Percentiles rank a stretch among this genome's conserved stretches.
These are phyloP conservation scores for Semnornis frantzii DNA, from an alignment of 2,113 vertebrate species.

Conservation along the genomic window DNA sequence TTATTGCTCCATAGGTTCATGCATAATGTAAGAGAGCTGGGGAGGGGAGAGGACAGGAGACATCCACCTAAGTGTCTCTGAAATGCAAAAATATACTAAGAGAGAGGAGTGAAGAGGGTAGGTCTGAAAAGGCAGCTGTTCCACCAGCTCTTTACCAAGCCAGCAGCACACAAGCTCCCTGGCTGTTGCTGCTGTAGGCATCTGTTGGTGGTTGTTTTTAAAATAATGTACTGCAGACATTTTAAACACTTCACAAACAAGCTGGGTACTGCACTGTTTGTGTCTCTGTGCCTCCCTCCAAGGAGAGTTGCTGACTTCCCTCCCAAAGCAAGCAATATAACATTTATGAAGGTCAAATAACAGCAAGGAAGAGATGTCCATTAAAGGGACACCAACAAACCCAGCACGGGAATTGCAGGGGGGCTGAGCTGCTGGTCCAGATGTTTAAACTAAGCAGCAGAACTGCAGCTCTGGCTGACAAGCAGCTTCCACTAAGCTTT, in stretches of 20 bases:
- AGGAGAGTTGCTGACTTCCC: constrained; percentile 19
- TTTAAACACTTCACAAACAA: constrained; percentile 43
- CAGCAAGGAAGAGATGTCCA: constrained; percentile 9
- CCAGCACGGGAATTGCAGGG: not conserved
- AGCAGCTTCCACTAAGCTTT: not conserved
- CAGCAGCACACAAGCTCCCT: constrained; percentile 5
- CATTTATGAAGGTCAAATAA: constrained; percentile 36
- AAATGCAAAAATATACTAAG: constrained; percentile 1
- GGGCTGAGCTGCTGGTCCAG: not conserved
- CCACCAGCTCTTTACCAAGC: constrained; percentile 46
- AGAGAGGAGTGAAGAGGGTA: not conserved
- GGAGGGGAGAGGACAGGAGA: not conserved
- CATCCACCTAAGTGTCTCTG: not conserved
- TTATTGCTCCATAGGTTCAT: not conserved
- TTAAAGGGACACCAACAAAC: not conserved
- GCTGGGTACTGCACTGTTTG: constrained; percentile 24
- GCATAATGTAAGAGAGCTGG: not conserved
- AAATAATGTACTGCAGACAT: constrained; percentile 38
- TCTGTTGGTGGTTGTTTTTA: constrained; percentile 31
- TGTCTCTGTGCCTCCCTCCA: constrained; percentile 28
- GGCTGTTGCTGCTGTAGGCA: constrained; percentile 9
- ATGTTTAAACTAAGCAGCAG: not conserved
- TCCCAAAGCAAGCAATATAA: constrained; percentile 60
- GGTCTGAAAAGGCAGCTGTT: constrained; percentile 7
- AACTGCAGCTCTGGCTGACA: not conserved